Conservation (phyloP, 2,888 invertebrate genomes). For the Eristalinus sepulchralis region DNA sequence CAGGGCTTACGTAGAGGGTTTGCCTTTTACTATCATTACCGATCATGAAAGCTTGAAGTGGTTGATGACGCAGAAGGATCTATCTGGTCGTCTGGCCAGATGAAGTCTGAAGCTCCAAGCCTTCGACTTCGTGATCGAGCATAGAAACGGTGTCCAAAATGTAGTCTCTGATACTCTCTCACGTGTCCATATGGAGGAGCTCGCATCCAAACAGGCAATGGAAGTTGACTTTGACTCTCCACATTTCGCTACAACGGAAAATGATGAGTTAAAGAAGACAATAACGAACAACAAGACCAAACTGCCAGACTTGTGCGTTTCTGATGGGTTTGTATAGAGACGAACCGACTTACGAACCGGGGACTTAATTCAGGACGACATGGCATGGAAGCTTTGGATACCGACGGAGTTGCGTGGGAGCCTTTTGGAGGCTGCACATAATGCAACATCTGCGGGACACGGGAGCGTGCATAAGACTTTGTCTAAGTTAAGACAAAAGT, state of each 20-base stretch:
- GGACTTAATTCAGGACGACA: no score
- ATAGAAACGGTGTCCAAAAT: conserved; percentile 19
- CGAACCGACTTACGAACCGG: no score
- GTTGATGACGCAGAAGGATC: conserved; percentile 4
- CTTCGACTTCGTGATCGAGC: conserved; percentile 18
- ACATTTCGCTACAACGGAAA: no score
- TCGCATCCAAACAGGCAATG: not conserved
- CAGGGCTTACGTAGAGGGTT: conserved; percentile 33
- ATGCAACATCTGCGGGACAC: no score
- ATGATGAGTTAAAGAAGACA: no score
- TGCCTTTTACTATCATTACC: conserved; percentile 28
- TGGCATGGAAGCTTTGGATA: no score
- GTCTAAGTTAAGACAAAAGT: no score
- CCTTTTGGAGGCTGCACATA: no score
- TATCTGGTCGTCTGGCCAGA: conserved; percentile 6
- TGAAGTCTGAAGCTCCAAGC: conserved; percentile 19
- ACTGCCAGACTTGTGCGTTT: no score
- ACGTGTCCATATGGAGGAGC: conserved; percentile 12
- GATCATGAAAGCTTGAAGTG: conserved; percentile 18
- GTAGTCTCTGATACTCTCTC: conserved; percentile 11
- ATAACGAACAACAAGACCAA: no score
- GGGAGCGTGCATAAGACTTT: no score
- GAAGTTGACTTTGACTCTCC: conserved; percentile 11
- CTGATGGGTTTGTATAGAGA: no score
- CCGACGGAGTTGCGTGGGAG: not conserved